Percentiles rank a stretch among this genome's conserved stretches.
Evolutionary conservation across 2,113 vertebrate species (phyloP).

Genomic region (Sebastes fasciatus): DNA sequence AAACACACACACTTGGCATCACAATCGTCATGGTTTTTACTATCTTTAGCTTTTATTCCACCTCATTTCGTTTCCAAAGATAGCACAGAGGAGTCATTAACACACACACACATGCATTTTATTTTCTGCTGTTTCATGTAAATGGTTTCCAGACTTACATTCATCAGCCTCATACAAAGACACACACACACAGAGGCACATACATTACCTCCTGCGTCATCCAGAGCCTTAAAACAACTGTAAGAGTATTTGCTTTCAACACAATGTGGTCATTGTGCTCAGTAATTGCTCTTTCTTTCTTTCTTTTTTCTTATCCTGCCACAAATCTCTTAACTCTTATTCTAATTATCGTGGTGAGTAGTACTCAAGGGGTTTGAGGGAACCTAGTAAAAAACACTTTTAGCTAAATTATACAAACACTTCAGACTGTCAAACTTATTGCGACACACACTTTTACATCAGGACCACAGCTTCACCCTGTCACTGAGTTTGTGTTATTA

Average conservation of each 20-base stretch:
- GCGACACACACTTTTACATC: not conserved
- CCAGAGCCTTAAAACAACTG: constrained; percentile 25
- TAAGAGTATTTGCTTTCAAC: constrained; percentile 15
- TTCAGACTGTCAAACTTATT: not conserved
- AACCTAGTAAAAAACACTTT: constrained; percentile 42
- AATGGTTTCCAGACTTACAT: constrained; percentile 70
- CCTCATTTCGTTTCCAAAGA: constrained; percentile 67
- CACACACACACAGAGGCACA: constrained; percentile 18
- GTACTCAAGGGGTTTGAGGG: constrained; percentile 6
- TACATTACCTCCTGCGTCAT: constrained; percentile 33
- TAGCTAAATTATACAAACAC: constrained; percentile 28
- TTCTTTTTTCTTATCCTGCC: not conserved
- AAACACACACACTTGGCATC: constrained; percentile 41
- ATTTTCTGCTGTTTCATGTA: constrained; percentile 67
- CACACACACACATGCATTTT: constrained; percentile 33
- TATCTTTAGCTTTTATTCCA: constrained; percentile 68
- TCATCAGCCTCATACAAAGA: constrained; percentile 33
- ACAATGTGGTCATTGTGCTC: constrained; percentile 12
- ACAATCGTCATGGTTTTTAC: not conserved
- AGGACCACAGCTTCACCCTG: not conserved
- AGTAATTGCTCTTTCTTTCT: constrained; percentile 16
- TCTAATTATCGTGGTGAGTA: constrained; percentile 6
- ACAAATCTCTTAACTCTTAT: not conserved
- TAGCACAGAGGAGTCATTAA: constrained; percentile 53
- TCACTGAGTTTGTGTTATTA: not conserved